Evolutionary conservation across 2,797 vertebrate genomes (phyloP), one percentile per base, ranked within the genome.

Genomic region (Protonibea diacanthus): DNA sequence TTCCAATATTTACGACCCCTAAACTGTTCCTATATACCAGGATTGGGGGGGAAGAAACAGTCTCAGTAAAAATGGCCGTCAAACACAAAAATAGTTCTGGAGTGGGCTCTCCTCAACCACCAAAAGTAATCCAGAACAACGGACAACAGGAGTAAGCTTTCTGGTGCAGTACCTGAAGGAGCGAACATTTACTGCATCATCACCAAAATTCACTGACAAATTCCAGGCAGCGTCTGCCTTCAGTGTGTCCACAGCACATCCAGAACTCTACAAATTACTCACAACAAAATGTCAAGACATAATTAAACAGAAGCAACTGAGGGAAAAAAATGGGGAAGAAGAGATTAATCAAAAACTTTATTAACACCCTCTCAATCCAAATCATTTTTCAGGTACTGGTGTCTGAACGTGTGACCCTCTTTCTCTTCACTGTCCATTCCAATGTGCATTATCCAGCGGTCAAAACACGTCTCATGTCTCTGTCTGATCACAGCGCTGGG

Each of bases 381-480:
- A 87, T 68, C 13, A 75, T 51, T 82, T 9, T 79, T 80, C 78
- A 76, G 81, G 74, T 88, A 78, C 76, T 81, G 25, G 55, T 75
- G 27, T 87, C 69, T 74, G 58, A 71, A 76, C 0, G 15, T 60
- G 65, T 45, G 70, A 65, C 58, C 53, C 40, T 60, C 33, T 38
- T 52, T 69, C 57, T 73, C 17, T 67, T 80, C 67, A 69, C 23
- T 76, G 82, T 89, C 71, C 44, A 11, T 71, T 80, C 78, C 81
- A 63, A 53, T 64, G 80, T 76, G 80, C 74, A 17, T 83, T 59
- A 76, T 67, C 71, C 71, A 65, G 86, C 47, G 77, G 92, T 93
- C 92, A 93, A 92, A 38, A 96, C 91, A 94, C 93, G 91, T 95
- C 88, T 93, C 93, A 90, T 53, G 92, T 95, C 94, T 95, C 93